A percentile compares a stretch with the other conserved stretches of the same genome.
These are phyloP conservation scores for Subanguina moxae DNA, from an alignment of 1,140 invertebrate genomes.

Conservation along the genomic window DNA sequence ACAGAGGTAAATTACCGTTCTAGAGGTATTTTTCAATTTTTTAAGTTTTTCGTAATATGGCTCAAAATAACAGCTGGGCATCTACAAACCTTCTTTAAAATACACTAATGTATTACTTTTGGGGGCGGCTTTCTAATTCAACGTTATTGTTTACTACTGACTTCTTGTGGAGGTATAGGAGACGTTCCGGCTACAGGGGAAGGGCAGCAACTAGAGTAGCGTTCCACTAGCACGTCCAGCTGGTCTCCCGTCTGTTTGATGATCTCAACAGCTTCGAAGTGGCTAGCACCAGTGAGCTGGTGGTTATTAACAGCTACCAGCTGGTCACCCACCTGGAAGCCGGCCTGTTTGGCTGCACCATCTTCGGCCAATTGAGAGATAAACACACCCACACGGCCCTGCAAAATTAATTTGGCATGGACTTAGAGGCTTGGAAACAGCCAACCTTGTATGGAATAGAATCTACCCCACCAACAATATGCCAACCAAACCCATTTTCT, in stretches of 20 bases:
- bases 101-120: too few species aligned
- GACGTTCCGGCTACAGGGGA: not conserved
- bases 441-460: slow-evolving; percentile 61
- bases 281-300: slow-evolving; percentile 29
- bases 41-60: too few species aligned
- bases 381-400: slow-evolving; percentile 62
- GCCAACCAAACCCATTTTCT: slow-evolving; percentile 36
- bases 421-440: not conserved
- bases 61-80: too few species aligned
- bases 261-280: slow-evolving; percentile 34
- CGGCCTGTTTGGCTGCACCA: slow-evolving; percentile 77
- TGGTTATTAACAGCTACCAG: slow-evolving; percentile 41
- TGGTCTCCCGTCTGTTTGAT: slow-evolving; percentile 37
- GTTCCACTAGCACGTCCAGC: slow-evolving; percentile 30
- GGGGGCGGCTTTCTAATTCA: not conserved
- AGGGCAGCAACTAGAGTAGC: slow-evolving; percentile 4
- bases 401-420: slow-evolving; percentile 5
- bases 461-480: slow-evolving; percentile 49
- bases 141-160: not conserved
- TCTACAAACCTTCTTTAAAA: too few species aligned
- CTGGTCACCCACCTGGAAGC: slow-evolving; percentile 67
- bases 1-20: too few species aligned
- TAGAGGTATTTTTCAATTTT: too few species aligned
- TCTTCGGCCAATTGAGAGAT: slow-evolving; percentile 77
- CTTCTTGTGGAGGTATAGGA: too few species aligned